These are phyloP conservation scores for Empidonax traillii DNA, from an alignment of 2,113 vertebrate genomes.

Conservation along the genomic window DNA sequence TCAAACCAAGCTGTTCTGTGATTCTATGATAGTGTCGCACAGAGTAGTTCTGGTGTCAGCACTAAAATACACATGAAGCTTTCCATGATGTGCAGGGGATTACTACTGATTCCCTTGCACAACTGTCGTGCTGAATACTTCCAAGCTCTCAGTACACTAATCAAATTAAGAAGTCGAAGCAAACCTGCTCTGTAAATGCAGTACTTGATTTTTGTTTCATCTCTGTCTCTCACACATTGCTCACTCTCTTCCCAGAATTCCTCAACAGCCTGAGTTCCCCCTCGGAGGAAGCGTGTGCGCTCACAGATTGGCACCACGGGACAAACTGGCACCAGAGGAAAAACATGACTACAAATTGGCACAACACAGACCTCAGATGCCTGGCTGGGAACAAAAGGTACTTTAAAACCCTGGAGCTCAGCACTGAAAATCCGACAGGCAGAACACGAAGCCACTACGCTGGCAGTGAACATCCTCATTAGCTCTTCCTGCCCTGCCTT, in stretches of 20 bases:
- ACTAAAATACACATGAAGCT: neutral
- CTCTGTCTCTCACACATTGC: neutral
- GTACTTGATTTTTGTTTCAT: neutral
- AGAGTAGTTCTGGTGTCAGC: neutral
- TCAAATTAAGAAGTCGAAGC: neutral
- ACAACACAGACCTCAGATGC: neutral
- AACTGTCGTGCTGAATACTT: neutral
- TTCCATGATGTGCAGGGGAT: neutral
- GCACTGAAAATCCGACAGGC: neutral
- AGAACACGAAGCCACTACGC: neutral
- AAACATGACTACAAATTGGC: neutral
- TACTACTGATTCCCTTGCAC: neutral
- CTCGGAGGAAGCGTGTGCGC: neutral
- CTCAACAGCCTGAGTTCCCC: neutral
- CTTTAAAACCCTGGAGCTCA: neutral
- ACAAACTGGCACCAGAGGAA: neutral
- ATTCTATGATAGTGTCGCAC: neutral
- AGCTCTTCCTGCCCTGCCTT: neutral
- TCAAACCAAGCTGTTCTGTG: neutral
- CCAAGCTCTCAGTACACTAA: neutral
- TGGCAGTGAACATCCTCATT: neutral
- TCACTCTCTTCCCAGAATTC: neutral
- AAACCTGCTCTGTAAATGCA: neutral
- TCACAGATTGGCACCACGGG: neutral
- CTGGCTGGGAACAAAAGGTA: neutral